Evolutionary conservation across 2,888 invertebrate genomes (phyloP).

Genomic region (Tipula confusa): DNA sequence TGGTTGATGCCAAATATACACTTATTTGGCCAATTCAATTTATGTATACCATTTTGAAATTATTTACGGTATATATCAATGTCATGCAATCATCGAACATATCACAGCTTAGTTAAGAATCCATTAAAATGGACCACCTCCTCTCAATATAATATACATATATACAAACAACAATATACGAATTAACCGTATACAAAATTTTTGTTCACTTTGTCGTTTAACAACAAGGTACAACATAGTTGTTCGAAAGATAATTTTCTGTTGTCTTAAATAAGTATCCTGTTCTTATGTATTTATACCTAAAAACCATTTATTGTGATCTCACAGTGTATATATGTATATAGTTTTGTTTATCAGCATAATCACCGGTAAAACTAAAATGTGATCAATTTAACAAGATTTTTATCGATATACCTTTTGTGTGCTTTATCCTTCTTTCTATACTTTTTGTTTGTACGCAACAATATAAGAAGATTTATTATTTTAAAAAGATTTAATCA

Average conservation of each 20-base stretch:
- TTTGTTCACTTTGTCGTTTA: neutral
- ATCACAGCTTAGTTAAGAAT: neutral
- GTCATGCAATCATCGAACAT: no score
- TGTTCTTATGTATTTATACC: neutral
- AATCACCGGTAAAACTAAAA: constrained; percentile 29
- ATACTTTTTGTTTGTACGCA: neutral
- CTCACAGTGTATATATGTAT: neutral
- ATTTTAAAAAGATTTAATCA: neutral
- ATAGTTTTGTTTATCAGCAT: neutral
- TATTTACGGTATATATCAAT: no score
- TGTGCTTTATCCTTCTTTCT: neutral
- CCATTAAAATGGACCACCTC: neutral
- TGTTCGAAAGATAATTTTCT: neutral
- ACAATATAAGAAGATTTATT: constrained; percentile 13
- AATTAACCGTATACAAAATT: neutral
- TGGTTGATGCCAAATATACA: no score
- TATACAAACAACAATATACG: neutral
- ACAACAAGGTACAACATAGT: neutral
- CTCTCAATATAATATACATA: neutral
- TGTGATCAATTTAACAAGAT: constrained; percentile 31
- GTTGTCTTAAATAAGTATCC: neutral
- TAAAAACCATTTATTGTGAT: neutral
- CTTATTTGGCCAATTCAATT: no score
- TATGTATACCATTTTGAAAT: no score
- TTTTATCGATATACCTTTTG: constrained; percentile 29